phyloP scores from a whole-genome alignment of 2,797 vertebrate species.

The Lepilemur septentrionalis region DNA sequence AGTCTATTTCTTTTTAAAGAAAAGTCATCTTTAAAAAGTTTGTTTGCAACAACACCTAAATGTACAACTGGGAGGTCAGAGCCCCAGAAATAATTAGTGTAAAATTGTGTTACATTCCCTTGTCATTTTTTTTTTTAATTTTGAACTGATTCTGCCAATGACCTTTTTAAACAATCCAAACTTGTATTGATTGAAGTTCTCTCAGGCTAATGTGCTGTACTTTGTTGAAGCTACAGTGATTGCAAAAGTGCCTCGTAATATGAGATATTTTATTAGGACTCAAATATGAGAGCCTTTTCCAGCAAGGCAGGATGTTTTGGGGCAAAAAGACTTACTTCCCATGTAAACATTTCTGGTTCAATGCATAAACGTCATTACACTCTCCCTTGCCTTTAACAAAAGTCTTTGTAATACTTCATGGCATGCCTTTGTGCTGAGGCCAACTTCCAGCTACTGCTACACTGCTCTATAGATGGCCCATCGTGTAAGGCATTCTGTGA shows the following conservation, averaged over 20 bases:
- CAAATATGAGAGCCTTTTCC: not conserved
- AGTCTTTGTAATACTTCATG: not conserved
- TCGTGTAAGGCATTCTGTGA: not conserved
- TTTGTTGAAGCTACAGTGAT: conserved; percentile 16
- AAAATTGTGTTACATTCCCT: conserved; percentile 40
- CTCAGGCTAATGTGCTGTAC: not conserved
- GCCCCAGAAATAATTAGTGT: conserved; percentile 42
- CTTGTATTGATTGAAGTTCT: conserved; percentile 56
- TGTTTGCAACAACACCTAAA: conserved; percentile 27
- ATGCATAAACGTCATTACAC: not conserved
- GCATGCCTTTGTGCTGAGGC: not conserved
- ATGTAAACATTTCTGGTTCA: not conserved
- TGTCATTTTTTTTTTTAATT: not conserved
- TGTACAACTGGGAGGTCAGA: conserved; percentile 29
- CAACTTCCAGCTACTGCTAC: not conserved
- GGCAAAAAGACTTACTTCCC: not conserved
- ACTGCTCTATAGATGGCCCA: not conserved
- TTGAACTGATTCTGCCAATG: conserved; percentile 48
- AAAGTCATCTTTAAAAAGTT: conserved; percentile 25
- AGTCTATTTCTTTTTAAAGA: conserved; percentile 26
- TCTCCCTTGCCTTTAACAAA: not conserved
- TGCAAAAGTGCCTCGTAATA: conserved; percentile 16
- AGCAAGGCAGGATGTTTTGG: not conserved
- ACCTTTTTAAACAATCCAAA: conserved; percentile 58
- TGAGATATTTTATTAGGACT: not conserved